phyloP scores from a whole-genome alignment of 1,140 invertebrate genomes.

The Papilio glaucus region DNA sequence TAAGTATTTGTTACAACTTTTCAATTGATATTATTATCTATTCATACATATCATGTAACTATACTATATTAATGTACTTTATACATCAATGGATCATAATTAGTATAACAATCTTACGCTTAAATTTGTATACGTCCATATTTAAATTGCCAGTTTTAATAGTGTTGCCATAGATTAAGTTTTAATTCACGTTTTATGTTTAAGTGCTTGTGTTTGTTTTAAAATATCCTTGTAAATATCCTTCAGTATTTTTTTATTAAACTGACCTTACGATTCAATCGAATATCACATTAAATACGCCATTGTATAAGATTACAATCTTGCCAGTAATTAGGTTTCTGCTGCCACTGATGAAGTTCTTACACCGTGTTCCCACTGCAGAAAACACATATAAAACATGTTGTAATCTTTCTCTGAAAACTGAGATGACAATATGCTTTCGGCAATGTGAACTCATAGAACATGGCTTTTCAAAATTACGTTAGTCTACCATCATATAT shows the following conservation, averaged over 20 bases:
- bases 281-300: too few species aligned
- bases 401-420: too few species aligned
- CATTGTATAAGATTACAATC: too few species aligned
- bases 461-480: neutral
- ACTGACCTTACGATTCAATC: too few species aligned
- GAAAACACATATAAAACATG: too few species aligned
- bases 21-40: neutral
- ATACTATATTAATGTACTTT: neutral
- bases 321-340: too few species aligned
- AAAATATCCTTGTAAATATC: constrained; percentile 27
- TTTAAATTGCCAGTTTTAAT: constrained; percentile 31
- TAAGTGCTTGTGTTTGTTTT: constrained; percentile 30
- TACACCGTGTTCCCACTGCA: too few species aligned
- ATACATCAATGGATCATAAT: neutral
- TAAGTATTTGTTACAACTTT: too few species aligned
- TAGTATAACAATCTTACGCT: constrained; percentile 33
- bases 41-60: neutral
- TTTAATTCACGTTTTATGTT: neutral
- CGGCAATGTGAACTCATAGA: neutral
- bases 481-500: neutral
- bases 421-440: too few species aligned
- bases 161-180: constrained; percentile 36
- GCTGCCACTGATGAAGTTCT: too few species aligned
- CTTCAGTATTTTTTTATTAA: too few species aligned
- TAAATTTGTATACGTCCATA: constrained; percentile 36